Base-by-base conservation (phyloP, 2,797 vertebrate genomes). In the Podarcis lilfordi region DNA sequence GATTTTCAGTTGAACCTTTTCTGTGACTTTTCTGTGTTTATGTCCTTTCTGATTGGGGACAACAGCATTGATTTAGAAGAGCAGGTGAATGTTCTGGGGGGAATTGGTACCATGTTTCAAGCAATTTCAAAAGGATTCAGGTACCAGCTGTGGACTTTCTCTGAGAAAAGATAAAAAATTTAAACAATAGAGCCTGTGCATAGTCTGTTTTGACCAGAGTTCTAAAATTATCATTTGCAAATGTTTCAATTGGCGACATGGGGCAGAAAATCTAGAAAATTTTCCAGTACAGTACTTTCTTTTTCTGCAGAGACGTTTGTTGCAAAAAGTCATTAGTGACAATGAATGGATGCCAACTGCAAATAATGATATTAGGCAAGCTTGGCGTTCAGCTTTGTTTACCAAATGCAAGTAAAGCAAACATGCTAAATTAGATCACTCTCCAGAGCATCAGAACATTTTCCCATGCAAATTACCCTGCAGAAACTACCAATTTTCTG, bases 61-160 rank as follows among this genome's bases (percentile, higher is more conserved):
- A 90, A 76, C 27, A 32, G 69, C 55, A 86, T 85, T 89, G 83
- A 80, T 86, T 88, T 88, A 85, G 88, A 88, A 91, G 68, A 69
- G 29, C 0, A n/a, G 59, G 35, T 84, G 80, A 84, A 90, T 92
- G 69, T 61, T 84, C 9, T 91, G 91, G 32, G 89, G 90, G 80
- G 68, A 23, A 50, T 82, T 89, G 27, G 83, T 92, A 74, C 85
- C 45, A 2, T 89, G 77, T 89, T 2, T 80, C 40, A 91, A 92
- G 89, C 80, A 92, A 89, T 89, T 82, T 68, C 86, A 85, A 72
- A 2, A 75, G 43, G 89, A 82, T 89, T 89, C 50, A 0, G 0
- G 7, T 27, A 27, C 43, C 84, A 68, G 40, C 45, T 82, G 35
- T 21, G 3, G 76, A 61, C 84, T 82, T 43, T 55, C 89, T 93